These are phyloP conservation scores for Machimus atricapillus DNA, from an alignment of 2,888 invertebrate species.

Conservation along the genomic window DNA sequence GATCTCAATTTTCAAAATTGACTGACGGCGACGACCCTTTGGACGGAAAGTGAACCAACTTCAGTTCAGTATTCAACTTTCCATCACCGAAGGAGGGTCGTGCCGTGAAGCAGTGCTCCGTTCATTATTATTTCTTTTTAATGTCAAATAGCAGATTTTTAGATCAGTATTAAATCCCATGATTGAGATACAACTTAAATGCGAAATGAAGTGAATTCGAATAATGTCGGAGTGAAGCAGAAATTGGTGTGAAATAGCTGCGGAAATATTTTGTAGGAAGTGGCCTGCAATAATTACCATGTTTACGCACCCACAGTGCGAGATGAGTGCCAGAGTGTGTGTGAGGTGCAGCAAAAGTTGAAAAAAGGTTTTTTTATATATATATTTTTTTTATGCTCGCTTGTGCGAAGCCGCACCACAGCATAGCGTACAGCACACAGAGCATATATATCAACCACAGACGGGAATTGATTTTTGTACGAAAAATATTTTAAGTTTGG, in stretches of 20 bases:
- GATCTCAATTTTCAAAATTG: neutral
- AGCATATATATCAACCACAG: neutral
- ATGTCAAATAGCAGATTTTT: neutral
- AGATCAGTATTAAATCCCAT: neutral
- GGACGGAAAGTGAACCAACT: neutral
- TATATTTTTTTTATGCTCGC: neutral
- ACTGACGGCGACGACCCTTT: neutral
- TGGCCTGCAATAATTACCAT: neutral
- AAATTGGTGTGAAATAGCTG: neutral
- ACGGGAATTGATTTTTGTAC: slow-evolving; percentile 31
- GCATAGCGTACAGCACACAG: neutral
- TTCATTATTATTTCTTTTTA: neutral
- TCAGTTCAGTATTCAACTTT: neutral
- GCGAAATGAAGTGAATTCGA: neutral
- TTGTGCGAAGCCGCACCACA: slow-evolving; percentile 10
- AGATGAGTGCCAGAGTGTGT: slow-evolving; percentile 23
- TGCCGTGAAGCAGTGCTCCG: neutral
- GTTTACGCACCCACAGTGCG: slow-evolving; percentile 23
- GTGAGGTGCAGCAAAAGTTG: slow-evolving; percentile 33
- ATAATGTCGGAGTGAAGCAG: neutral
- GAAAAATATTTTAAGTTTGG: neutral
- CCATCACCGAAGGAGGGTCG: neutral
- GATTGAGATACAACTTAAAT: neutral
- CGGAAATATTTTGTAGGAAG: neutral
- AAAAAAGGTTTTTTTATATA: neutral